phyloP scores from a whole-genome alignment of 2,888 invertebrate species.

The Volucella bombylans region DNA sequence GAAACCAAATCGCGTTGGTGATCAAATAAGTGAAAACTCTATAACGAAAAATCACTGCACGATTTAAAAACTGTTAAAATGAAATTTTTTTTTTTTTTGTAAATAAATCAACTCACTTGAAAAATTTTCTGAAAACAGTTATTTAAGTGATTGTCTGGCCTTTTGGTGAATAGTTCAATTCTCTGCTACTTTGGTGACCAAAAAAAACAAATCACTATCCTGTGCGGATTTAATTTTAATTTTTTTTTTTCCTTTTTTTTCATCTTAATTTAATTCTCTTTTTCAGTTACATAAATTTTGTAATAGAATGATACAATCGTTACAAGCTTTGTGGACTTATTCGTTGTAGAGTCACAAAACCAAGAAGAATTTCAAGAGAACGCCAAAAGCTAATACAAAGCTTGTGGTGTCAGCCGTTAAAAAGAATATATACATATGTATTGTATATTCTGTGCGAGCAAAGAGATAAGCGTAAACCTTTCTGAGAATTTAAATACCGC shows the following conservation, averaged over 20 bases:
- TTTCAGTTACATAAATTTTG: conserved; percentile 56
- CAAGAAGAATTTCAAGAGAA: conserved; percentile 1
- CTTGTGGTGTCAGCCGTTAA: conserved; percentile 7
- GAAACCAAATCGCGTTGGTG: neutral
- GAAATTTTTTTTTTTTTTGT: conserved; percentile 1
- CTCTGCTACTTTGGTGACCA: no score
- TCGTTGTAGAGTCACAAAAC: conserved; percentile 23
- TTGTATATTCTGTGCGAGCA: conserved; percentile 12
- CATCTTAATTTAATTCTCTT: neutral
- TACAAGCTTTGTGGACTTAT: conserved; percentile 30
- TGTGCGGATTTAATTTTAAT: no score
- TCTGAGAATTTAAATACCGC: conserved; percentile 38
- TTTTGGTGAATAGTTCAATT: neutral
- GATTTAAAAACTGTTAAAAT: no score
- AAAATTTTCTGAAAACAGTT: neutral
- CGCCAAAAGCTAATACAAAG: conserved; percentile 25
- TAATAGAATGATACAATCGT: conserved; percentile 15
- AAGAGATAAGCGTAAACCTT: conserved; percentile 40
- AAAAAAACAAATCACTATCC: no score
- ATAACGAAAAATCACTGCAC: no score
- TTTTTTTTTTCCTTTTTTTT: neutral
- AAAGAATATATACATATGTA: neutral
- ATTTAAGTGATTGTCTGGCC: neutral
- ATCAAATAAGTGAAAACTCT: conserved; percentile 22
- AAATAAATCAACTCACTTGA: neutral